A percentile compares a stretch with the other conserved stretches of the same genome.
These are phyloP conservation scores for Hydrophis major DNA, from an alignment of 2,797 vertebrate genomes.

Conservation along the genomic window DNA sequence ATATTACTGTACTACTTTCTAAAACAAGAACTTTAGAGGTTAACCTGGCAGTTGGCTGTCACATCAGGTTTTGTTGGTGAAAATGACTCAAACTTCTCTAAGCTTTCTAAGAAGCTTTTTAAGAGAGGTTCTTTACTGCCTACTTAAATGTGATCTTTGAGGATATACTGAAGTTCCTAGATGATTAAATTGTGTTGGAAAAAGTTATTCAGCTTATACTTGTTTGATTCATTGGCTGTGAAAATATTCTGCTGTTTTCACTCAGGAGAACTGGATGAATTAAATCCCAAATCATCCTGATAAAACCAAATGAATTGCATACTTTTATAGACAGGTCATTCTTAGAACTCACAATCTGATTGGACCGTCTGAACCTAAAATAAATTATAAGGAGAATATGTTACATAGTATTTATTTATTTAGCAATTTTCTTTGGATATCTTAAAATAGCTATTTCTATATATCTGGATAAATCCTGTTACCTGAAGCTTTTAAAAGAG, in stretches of 20 bases:
- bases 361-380: fast-evolving
- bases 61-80: neutral
- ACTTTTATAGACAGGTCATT: fast-evolving
- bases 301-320: fast-evolving
- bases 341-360: fast-evolving
- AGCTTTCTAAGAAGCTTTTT: neutral
- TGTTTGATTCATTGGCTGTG: neutral
- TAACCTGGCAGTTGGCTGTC: neutral
- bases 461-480: neutral
- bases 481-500: neutral
- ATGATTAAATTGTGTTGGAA: neutral
- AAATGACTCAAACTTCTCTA: neutral
- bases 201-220: neutral
- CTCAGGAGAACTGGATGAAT: neutral
- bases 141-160: neutral
- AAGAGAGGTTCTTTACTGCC: neutral
- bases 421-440: neutral
- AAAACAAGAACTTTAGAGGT: conserved; percentile 2
- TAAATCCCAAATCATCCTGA: neutral
- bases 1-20: conserved; percentile 6
- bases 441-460: neutral
- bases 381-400: neutral
- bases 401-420: neutral
- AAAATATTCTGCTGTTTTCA: neutral
- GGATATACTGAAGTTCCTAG: neutral